phyloP scores from a whole-genome alignment of 1,140 invertebrate genomes.

The Saccostrea cuccullata region DNA sequence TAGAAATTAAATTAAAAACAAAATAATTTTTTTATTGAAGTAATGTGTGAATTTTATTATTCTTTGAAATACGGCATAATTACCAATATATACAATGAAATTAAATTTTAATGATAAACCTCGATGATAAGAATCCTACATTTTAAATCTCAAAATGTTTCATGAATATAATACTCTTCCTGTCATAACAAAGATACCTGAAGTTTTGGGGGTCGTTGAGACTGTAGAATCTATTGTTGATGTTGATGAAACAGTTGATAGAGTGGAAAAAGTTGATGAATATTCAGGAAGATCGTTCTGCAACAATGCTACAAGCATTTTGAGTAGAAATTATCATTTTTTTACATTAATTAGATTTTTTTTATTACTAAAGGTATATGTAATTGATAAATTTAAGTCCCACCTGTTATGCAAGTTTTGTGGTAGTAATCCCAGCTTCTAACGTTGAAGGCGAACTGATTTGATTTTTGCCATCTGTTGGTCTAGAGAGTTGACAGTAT shows the following conservation, averaged over 20 bases:
- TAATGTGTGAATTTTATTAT: neutral
- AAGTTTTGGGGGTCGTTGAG: neutral
- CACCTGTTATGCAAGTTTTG: conserved; percentile 41
- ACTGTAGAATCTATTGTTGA: neutral
- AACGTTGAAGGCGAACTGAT: neutral
- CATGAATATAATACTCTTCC: too few species aligned
- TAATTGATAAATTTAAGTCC: neutral
- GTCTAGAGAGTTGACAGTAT: conserved; percentile 43
- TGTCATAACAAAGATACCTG: too few species aligned
- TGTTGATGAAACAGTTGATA: neutral
- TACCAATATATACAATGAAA: neutral
- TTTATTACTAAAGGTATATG: neutral
- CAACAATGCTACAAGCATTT: neutral
- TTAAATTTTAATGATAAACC: neutral
- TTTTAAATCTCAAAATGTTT: too few species aligned
- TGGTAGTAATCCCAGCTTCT: conserved; percentile 43
- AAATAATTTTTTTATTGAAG: neutral
- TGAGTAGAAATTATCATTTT: neutral
- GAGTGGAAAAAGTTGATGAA: neutral
- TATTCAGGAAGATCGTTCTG: neutral
- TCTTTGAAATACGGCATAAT: neutral
- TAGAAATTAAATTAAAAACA: neutral
- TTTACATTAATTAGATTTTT: too few species aligned
- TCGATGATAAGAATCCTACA: too few species aligned
- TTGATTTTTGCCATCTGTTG: conserved; percentile 37